Conservation (phyloP, 2,888 invertebrate species). For the Chrysodeixis includens region DNA sequence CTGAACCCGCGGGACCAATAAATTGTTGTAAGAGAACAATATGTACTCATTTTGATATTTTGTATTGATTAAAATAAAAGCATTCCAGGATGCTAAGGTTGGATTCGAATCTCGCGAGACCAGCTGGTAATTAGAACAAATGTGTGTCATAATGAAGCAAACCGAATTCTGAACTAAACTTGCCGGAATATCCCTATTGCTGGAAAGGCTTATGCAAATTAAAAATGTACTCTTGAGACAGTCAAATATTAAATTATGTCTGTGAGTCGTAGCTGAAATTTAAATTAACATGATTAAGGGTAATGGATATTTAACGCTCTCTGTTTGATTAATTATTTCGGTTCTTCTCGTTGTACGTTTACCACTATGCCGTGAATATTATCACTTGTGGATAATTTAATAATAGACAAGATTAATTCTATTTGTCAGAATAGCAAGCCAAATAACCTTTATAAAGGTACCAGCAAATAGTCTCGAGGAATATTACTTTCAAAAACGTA, state of each 20-base stretch:
- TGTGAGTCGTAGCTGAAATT: conserved; percentile 25
- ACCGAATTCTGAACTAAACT: conserved; percentile 48
- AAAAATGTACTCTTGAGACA: conserved; percentile 43
- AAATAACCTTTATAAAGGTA: conserved; percentile 35
- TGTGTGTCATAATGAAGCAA: conserved; percentile 49
- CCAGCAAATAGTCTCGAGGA: conserved; percentile 28
- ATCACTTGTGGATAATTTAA: conserved; percentile 39
- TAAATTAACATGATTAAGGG: conserved; percentile 7
- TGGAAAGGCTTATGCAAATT: conserved; percentile 30
- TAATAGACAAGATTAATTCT: conserved; percentile 56
- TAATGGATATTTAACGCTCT: conserved; percentile 7
- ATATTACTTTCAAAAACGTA: conserved; percentile 39
- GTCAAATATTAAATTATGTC: conserved; percentile 52
- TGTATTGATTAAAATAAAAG: conserved; percentile 65
- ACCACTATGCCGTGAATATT: conserved; percentile 13
- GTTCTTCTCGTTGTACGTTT: conserved; percentile 39
- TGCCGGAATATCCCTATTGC: conserved; percentile 18
- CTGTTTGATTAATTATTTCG: conserved; percentile 42
- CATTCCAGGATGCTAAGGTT: conserved; percentile 52
- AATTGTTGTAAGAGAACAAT: conserved; percentile 65
- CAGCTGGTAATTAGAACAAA: conserved; percentile 56
- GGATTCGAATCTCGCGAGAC: conserved; percentile 50
- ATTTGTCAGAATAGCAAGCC: conserved; percentile 24
- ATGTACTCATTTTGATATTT: conserved; percentile 65
- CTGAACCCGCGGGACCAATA: conserved; percentile 61